Percentiles rank a stretch among this genome's conserved stretches.
Evolutionary conservation across 2,113 vertebrate genomes (phyloP).

Genomic region (Phoxinus phoxinus): DNA sequence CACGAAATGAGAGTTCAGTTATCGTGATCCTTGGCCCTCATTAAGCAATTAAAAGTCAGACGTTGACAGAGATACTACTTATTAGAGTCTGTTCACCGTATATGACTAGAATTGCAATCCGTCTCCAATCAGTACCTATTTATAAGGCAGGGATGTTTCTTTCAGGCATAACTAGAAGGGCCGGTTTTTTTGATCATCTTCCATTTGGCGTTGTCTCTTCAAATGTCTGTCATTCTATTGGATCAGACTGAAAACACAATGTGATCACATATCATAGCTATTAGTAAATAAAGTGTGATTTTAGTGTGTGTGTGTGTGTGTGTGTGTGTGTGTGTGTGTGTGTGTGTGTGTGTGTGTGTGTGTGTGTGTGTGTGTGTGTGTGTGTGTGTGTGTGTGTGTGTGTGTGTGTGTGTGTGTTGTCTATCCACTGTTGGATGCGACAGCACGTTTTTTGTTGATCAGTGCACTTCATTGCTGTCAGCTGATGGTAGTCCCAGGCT

Average conservation of each 20-base stretch:
- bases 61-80: slow-evolving; percentile 23
- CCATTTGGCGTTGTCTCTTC: background rate
- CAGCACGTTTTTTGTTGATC: slow-evolving; percentile 1
- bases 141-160: background rate
- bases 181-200: slow-evolving; percentile 14
- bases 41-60: slow-evolving; percentile 63
- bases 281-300: background rate
- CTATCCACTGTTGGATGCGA: background rate
- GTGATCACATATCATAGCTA: background rate
- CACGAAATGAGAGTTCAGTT: slow-evolving; percentile 64
- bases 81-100: background rate
- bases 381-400: too few species aligned
- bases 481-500: slow-evolving; percentile 33
- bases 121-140: background rate
- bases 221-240: background rate
- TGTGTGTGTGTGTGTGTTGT: background rate
- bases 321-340: too few species aligned
- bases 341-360: background rate
- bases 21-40: slow-evolving; percentile 57
- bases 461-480: background rate
- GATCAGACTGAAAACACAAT: background rate
- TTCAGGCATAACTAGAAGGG: slow-evolving; percentile 1
- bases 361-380: too few species aligned
- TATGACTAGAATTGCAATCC: slow-evolving; percentile 24
- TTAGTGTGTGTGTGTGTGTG: background rate